These are phyloP conservation scores for Scaptomyza flava DNA, from an alignment of 2,888 invertebrate genomes.

Conservation along the genomic window DNA sequence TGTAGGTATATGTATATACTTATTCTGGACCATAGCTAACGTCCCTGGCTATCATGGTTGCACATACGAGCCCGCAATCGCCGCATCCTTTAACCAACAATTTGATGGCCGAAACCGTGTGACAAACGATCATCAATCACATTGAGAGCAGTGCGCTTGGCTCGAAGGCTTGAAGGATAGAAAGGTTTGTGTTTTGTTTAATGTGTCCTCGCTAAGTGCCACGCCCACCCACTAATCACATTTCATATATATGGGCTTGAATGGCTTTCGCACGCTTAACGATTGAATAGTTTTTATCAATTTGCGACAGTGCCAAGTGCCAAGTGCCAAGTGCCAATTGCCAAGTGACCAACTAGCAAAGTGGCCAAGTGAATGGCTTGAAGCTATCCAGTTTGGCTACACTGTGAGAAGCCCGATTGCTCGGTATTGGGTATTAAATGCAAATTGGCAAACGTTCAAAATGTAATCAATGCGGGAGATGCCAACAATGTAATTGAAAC, in stretches of 20 bases:
- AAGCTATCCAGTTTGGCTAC: constrained; percentile 8
- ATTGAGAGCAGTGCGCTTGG: constrained; percentile 49
- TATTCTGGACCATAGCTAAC: neutral
- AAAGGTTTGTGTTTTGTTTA: constrained; percentile 16
- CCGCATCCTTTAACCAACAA: constrained; percentile 68
- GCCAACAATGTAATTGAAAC: constrained; percentile 68
- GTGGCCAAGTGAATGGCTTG: constrained; percentile 64
- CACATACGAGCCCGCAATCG: constrained; percentile 40
- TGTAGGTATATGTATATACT: neutral
- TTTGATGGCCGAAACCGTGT: constrained; percentile 64
- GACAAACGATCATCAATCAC: constrained; percentile 80
- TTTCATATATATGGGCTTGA: constrained; percentile 3
- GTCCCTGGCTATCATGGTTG: constrained; percentile 1
- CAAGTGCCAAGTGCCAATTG: constrained; percentile 19
- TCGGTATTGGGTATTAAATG: constrained; percentile 52
- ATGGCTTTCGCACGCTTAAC: constrained; percentile 74
- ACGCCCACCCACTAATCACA: constrained; percentile 8
- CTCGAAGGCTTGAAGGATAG: constrained; percentile 28
- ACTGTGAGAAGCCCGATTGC: constrained; percentile 34
- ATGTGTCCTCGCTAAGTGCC: constrained; percentile 22
- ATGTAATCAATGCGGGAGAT: constrained; percentile 75
- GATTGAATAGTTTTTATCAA: constrained; percentile 68
- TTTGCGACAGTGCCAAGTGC: constrained; percentile 41
- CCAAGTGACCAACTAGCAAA: constrained; percentile 30
- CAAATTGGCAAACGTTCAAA: constrained; percentile 79